phyloP scores from a whole-genome alignment of 1,140 invertebrate species.

The Sitobion miscanthi region DNA sequence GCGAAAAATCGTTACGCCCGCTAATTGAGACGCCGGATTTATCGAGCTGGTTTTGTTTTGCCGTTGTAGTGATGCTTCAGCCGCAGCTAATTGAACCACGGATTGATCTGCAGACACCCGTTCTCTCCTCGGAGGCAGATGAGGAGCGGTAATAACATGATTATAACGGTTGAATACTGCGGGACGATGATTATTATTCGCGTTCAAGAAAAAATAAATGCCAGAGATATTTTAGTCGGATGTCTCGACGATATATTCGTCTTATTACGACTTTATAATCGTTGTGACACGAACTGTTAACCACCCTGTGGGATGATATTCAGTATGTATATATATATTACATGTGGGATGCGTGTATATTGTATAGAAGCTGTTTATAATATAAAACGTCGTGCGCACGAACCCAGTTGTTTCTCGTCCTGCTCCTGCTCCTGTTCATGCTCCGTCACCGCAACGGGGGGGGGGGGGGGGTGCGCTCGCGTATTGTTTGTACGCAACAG shows the following conservation, averaged over 20 bases:
- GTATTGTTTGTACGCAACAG: neutral
- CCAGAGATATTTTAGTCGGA: neutral
- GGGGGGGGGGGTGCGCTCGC: no score
- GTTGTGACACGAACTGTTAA: neutral
- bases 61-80: neutral
- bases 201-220: neutral
- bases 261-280: no score
- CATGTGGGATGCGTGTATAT: no score
- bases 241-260: no score
- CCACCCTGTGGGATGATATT: neutral
- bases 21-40: neutral
- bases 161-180: neutral
- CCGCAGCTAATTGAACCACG: neutral
- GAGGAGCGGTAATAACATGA: neutral
- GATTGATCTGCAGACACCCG: neutral
- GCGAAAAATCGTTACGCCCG: neutral
- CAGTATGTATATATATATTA: neutral
- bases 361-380: neutral
- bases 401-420: neutral
- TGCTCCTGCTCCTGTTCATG: no score
- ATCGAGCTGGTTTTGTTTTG: neutral
- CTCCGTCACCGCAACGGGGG: neutral
- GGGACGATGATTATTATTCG: neutral
- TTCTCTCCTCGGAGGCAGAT: neutral
- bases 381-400: neutral